phyloP scores from a whole-genome alignment of 2,113 vertebrate genomes.

The Chamaetylas fuelleborni region DNA sequence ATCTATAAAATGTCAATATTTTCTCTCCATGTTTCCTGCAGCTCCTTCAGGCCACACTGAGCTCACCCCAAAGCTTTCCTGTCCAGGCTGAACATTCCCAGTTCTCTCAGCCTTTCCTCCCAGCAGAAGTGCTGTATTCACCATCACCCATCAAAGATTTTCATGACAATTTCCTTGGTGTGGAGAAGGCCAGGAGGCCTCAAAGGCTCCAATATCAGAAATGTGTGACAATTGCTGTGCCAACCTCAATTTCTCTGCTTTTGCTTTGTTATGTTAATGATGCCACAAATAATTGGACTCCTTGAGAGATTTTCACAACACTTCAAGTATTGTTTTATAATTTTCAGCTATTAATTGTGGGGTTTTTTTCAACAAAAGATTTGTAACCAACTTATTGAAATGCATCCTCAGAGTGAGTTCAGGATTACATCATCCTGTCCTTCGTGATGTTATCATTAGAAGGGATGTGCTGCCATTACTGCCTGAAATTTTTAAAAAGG shows the following conservation, averaged over 20 bases:
- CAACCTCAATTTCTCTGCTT: background rate
- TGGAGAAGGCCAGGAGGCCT: background rate
- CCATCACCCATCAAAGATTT: background rate
- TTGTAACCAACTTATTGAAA: background rate
- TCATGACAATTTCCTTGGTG: background rate
- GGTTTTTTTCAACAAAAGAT: background rate
- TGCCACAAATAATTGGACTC: background rate
- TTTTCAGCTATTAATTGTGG: background rate
- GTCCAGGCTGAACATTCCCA: background rate
- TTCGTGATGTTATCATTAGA: background rate
- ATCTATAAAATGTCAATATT: background rate
- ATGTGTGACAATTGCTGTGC: background rate
- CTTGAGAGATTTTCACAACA: background rate
- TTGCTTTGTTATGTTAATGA: background rate
- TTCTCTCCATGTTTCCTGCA: background rate
- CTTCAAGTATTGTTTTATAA: background rate
- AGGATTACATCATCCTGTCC: background rate
- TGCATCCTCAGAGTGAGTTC: background rate
- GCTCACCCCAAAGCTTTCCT: background rate
- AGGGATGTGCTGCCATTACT: background rate
- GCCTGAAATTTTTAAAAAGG: constrained; percentile 6
- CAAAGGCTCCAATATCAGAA: background rate
- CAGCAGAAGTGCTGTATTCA: background rate
- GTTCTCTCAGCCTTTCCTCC: background rate
- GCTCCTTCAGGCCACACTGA: background rate